These are phyloP conservation scores for Eilema griseolum DNA, from an alignment of 2,888 invertebrate species.

Conservation along the genomic window DNA sequence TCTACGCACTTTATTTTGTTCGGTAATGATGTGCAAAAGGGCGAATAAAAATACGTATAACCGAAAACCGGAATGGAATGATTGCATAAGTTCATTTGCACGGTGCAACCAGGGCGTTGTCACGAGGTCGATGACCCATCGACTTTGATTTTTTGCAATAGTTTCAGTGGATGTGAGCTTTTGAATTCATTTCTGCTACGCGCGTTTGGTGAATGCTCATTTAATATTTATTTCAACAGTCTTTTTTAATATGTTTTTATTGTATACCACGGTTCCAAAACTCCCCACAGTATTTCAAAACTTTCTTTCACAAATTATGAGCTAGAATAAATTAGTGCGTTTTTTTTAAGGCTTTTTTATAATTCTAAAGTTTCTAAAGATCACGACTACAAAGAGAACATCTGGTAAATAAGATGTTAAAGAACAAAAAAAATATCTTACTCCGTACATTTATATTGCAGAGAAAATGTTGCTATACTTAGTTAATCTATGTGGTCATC, in stretches of 20 bases:
- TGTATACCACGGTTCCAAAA: too few relatives aligned
- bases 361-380: too few relatives aligned
- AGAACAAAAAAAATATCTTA: too few relatives aligned
- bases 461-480: not conserved
- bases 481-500: not conserved
- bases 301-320: too few relatives aligned
- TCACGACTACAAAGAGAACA: not conserved
- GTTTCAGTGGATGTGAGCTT: conserved; percentile 35
- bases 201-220: not conserved
- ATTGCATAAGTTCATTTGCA: conserved; percentile 76
- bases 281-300: too few relatives aligned
- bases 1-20: conserved; percentile 43
- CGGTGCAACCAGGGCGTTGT: conserved; percentile 59
- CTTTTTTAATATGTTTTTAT: not conserved
- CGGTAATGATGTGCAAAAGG: conserved; percentile 62
- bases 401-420: not conserved
- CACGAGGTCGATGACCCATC: conserved; percentile 69
- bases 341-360: too few relatives aligned
- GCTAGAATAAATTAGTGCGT: too few relatives aligned
- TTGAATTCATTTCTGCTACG: conserved; percentile 11
- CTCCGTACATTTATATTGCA: not conserved
- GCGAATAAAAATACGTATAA: conserved; percentile 46
- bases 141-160: conserved; percentile 68
- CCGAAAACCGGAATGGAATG: conserved; percentile 68
- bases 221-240: not conserved